Conservation (phyloP, 2,113 vertebrate species). For the Laticauda laticaudata region DNA sequence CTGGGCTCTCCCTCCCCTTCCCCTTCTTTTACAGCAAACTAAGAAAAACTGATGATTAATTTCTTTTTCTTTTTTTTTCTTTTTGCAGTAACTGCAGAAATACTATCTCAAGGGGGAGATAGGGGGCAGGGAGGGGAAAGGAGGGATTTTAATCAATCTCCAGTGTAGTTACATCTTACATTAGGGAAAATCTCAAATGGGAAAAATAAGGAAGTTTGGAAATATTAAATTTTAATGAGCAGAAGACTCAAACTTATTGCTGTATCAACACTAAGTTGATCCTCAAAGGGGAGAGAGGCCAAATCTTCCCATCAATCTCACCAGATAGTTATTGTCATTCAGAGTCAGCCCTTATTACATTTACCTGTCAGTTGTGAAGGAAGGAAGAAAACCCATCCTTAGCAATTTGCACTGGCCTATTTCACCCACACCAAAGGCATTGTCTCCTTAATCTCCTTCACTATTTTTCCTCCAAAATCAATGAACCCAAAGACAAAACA, state of each 20-base stretch:
- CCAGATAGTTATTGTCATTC: conserved; percentile 20
- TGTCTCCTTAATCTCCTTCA: not conserved
- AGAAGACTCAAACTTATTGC: conserved; percentile 42
- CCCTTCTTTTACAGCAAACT: conserved; percentile 19
- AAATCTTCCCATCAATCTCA: conserved; percentile 27
- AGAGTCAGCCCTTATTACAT: conserved; percentile 22
- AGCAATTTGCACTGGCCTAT: conserved; percentile 8
- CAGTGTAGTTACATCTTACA: not conserved
- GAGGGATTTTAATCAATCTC: conserved; percentile 30
- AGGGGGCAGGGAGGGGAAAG: not conserved
- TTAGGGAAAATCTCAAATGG: conserved; percentile 29
- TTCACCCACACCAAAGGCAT: not conserved
- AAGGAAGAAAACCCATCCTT: conserved; percentile 20
- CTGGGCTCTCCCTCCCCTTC: not conserved
- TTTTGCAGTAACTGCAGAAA: conserved; percentile 48
- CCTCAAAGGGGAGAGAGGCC: conserved; percentile 21
- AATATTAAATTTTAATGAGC: conserved; percentile 55
- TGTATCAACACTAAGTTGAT: conserved; percentile 24
- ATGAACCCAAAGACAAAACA: not conserved
- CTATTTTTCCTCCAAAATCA: not conserved
- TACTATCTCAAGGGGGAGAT: conserved; percentile 3
- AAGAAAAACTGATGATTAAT: conserved; percentile 50
- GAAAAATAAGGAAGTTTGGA: conserved; percentile 48
- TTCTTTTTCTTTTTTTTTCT: conserved; percentile 26
- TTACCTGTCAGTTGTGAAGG: not conserved